Percentiles rank a stretch among this genome's conserved stretches.
Evolutionary conservation across 2,888 invertebrate species (phyloP).

Genomic region (Hymenopus coronatus): DNA sequence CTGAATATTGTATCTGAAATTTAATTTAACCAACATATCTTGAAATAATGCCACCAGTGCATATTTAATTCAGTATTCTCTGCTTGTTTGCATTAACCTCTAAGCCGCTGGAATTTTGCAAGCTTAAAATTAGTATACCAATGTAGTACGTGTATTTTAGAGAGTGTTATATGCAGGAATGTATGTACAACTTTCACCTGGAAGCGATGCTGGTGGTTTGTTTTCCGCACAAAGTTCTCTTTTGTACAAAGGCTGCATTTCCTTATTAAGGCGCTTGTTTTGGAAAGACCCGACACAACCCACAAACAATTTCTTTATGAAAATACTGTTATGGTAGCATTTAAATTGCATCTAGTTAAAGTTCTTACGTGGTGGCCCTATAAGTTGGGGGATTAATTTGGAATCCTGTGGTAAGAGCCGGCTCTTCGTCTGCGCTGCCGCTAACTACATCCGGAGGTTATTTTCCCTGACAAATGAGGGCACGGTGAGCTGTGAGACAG

Average conservation of each 20-base stretch:
- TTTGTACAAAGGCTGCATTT: not conserved
- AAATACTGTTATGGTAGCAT: constrained; percentile 11
- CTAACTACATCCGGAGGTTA: not conserved
- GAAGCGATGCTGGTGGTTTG: too few species aligned
- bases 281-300: not conserved
- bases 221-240: too few species aligned
- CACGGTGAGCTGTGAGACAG: constrained; percentile 7
- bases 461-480: constrained; percentile 1
- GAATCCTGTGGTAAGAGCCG: constrained; percentile 12
- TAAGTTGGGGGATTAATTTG: constrained; percentile 10
- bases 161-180: too few species aligned
- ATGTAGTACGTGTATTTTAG: too few species aligned
- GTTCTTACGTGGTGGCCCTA: not conserved
- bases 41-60: too few species aligned
- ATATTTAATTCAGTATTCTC: too few species aligned
- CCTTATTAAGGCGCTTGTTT: not conserved
- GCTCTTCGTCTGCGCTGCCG: not conserved
- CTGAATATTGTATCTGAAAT: too few species aligned
- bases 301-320: not conserved
- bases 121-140: too few species aligned
- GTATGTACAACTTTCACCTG: too few species aligned
- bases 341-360: constrained; percentile 10
- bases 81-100: too few species aligned
- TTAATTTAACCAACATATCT: too few species aligned
- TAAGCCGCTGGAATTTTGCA: too few species aligned